Evolutionary conservation across 2,888 invertebrate genomes (phyloP), one percentile per base, ranked within the genome.

Genomic region (Microplitis manilae): DNA sequence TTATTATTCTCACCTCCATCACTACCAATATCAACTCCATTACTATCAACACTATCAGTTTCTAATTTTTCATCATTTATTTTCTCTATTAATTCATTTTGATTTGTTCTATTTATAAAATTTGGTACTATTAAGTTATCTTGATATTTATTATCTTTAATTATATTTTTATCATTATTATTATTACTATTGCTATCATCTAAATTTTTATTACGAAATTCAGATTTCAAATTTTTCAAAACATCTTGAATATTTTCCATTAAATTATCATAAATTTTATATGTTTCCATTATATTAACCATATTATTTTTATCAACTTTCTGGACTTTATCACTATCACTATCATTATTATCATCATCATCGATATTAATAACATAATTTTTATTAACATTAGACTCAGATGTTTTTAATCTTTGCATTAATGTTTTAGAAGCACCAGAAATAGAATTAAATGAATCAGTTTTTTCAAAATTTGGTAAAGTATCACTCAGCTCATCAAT

Each of bases 401-500:
- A 50, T 2, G 50, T 13, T 2, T 5, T 50, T 5, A 50, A 50
- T 50, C 2, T 50, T 50, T 50, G 50, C 1, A 50, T 50, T 13
- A 50, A 13, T 5, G 13, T 13, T 13, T 50, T 50, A 13, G 50
- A 50, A 50, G 13, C 13, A 13, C 13, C 13, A 50, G 50, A 50
- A 50, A 50, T 50, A 5, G 9, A 4, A 7, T 13, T 13, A 50
- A 50, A 50, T n/a, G 68, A 15, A 7, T 73, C 69, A 9, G 59
- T 69, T 60, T 69, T 60, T 30, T 64, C 30, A 5, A 40, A 9
- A 6, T 67, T 76, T 2, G 80, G 77, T 0, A 39, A 38, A 38
- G 76, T 65, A n/a, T 78, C 78, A 17, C 68, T 68, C 6, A 80
- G 41, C 71, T 89, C 88, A 41, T 82, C 82, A 17, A 89, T 71